Conservation (phyloP, 1,140 invertebrate genomes). For the Anoplophora glabripennis region DNA sequence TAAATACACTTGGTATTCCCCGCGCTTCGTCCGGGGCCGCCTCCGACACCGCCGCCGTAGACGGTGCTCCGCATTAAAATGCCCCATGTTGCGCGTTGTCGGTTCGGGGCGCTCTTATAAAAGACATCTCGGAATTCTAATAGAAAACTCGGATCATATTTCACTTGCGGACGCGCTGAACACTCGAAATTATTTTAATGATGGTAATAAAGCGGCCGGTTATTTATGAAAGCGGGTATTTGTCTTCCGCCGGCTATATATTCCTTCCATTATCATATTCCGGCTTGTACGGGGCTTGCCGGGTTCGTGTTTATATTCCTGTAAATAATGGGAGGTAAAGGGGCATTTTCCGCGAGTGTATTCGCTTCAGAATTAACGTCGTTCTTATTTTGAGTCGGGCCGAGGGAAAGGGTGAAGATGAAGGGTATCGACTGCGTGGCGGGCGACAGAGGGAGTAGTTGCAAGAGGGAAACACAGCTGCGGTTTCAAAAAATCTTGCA, state of each 20-base stretch:
- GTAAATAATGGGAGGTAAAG: too few relatives aligned
- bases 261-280: too few relatives aligned
- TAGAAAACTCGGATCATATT: slow-evolving; percentile 27
- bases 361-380: neutral
- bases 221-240: slow-evolving; percentile 36
- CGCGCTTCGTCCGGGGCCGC: slow-evolving; percentile 1
- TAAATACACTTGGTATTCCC: slow-evolving; percentile 23
- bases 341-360: neutral
- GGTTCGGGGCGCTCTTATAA: slow-evolving; percentile 18
- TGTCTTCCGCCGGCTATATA: slow-evolving; percentile 21
- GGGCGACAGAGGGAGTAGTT: too few relatives aligned
- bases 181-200: slow-evolving; percentile 42
- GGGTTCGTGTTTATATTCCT: too few relatives aligned
- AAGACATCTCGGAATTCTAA: slow-evolving; percentile 36
- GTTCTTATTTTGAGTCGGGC: too few relatives aligned
- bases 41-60: slow-evolving; percentile 17
- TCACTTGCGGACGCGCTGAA: slow-evolving; percentile 29
- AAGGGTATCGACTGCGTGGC: too few relatives aligned
- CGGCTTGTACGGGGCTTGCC: too few relatives aligned
- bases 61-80: slow-evolving; percentile 26
- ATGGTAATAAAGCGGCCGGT: slow-evolving; percentile 36
- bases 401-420: too few relatives aligned
- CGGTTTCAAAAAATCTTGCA: too few relatives aligned
- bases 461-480: too few relatives aligned
- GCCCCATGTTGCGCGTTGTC: slow-evolving; percentile 22